phyloP scores from a whole-genome alignment of 2,113 vertebrate species.

The Paradoxurus hermaphroditus region DNA sequence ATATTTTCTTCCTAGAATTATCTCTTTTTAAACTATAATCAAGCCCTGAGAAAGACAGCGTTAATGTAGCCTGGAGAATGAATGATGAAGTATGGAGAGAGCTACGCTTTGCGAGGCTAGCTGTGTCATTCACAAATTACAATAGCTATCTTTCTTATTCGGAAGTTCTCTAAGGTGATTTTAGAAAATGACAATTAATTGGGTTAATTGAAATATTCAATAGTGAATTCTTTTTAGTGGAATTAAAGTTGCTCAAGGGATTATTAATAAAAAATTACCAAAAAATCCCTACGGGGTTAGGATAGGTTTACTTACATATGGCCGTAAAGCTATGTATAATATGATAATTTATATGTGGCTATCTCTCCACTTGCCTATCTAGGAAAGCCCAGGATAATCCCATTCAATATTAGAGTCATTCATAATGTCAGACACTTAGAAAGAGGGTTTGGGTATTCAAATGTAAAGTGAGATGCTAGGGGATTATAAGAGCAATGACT shows the following conservation, averaged over 20 bases:
- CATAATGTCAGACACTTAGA: not conserved
- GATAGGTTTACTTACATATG: not conserved
- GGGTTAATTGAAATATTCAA: constrained; percentile 27
- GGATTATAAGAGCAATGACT: not conserved
- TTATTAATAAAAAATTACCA: constrained; percentile 21
- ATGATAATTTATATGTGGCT: not conserved
- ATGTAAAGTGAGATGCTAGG: not conserved
- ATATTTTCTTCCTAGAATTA: constrained; percentile 25
- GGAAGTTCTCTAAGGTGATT: not conserved
- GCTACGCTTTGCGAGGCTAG: not conserved
- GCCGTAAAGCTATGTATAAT: not conserved
- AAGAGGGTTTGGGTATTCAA: not conserved
- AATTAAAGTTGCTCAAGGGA: not conserved
- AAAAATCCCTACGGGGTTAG: not conserved
- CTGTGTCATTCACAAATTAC: not conserved
- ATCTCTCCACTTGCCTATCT: not conserved
- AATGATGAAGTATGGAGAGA: not conserved
- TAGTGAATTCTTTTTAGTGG: constrained; percentile 2
- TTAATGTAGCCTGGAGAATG: not conserved
- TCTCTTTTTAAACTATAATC: constrained; percentile 6
- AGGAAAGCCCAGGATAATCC: not conserved
- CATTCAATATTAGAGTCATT: not conserved
- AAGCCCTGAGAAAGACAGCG: not conserved
- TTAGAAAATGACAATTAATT: not conserved
- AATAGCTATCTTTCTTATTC: not conserved